Conservation (phyloP, 2,797 vertebrate genomes). For the Sebastes goodei region DNA sequence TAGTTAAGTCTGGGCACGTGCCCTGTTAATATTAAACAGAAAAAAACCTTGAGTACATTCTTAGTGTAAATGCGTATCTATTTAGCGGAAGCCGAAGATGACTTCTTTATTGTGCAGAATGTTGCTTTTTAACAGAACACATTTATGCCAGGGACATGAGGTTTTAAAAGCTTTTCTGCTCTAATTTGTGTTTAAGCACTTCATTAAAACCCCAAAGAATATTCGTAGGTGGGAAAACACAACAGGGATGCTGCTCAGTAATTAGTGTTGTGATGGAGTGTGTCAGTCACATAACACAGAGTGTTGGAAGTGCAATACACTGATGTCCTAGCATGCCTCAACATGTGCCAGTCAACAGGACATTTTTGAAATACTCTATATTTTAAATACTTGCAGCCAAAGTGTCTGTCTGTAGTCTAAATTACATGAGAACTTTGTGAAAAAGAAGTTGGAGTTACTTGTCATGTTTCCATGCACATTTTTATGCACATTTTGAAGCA, state of each 20-base stretch:
- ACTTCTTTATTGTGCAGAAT: slow-evolving; percentile 11
- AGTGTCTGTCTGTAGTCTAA: not conserved
- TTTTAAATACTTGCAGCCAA: not conserved
- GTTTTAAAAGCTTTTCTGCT: slow-evolving; percentile 36
- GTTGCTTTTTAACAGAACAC: slow-evolving; percentile 38
- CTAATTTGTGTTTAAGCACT: slow-evolving; percentile 29
- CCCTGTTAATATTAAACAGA: not conserved
- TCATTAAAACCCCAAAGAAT: slow-evolving; percentile 40
- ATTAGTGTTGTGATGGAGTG: slow-evolving; percentile 34
- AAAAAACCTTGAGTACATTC: not conserved
- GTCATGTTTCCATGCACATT: not conserved
- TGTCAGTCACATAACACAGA: slow-evolving; percentile 22
- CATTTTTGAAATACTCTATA: slow-evolving; percentile 7
- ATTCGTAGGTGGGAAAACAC: slow-evolving; percentile 30
- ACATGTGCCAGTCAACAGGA: not conserved
- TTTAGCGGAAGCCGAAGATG: slow-evolving; percentile 11
- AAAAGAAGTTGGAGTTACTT: not conserved
- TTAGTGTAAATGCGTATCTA: slow-evolving; percentile 1
- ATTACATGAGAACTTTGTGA: not conserved
- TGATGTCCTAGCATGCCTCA: not conserved
- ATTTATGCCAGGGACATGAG: slow-evolving; percentile 15
- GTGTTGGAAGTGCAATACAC: not conserved
- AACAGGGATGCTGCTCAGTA: slow-evolving; percentile 42
- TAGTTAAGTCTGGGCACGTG: not conserved
- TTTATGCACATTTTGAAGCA: not conserved